These are phyloP conservation scores for Phocoena sinus DNA, from an alignment of 2,113 vertebrate genomes.

Conservation along the genomic window DNA sequence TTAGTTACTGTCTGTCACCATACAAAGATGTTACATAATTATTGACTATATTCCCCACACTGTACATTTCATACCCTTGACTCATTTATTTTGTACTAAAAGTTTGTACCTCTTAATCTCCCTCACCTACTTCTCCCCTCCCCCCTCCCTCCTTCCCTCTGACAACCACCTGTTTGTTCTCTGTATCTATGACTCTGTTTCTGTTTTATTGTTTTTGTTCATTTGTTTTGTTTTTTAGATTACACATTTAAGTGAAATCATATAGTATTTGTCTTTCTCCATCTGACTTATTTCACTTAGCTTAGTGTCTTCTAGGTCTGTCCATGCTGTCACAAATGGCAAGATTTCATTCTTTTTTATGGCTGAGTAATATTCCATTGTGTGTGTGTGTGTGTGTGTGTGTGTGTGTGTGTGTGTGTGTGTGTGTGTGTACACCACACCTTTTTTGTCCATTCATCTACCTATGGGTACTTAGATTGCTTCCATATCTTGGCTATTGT, in stretches of 20 bases:
- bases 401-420: no score
- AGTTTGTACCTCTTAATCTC: background rate
- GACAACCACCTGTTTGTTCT: background rate
- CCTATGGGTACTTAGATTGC: no score
- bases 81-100: background rate
- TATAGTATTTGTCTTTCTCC: background rate
- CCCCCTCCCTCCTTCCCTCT: background rate
- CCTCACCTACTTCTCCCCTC: background rate
- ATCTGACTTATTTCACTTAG: background rate
- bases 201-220: background rate
- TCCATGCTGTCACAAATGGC: background rate
- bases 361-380: background rate
- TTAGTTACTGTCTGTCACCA: background rate
- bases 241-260: background rate
- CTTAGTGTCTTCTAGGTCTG: background rate
- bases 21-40: background rate
- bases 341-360: background rate
- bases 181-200: background rate
- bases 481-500: no score
- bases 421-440: no score
- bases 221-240: background rate
- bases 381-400: no score
- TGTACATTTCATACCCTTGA: background rate
- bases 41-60: background rate
- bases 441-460: no score